Evolutionary conservation across 2,888 invertebrate species (phyloP).

Genomic region (Nesidiocoris tenuis): DNA sequence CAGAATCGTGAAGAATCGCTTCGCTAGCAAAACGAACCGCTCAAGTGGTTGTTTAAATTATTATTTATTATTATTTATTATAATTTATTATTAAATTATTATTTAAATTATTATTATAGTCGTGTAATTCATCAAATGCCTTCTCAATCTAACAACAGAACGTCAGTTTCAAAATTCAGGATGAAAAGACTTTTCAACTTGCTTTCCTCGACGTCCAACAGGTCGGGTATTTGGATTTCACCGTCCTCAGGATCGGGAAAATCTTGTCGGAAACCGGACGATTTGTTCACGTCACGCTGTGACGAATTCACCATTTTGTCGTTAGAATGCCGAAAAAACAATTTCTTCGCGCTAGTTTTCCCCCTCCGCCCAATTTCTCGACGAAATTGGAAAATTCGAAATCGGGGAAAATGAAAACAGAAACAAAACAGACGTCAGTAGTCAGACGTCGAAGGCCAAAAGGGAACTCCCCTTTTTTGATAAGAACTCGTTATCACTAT

Average conservation of each 20-base stretch:
- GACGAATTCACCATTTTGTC: constrained; percentile 30
- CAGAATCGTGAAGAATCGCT: too few relatives aligned
- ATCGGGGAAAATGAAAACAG: neutral
- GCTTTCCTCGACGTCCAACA: constrained; percentile 29
- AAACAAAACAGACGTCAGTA: neutral
- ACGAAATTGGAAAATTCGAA: neutral
- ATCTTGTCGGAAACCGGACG: constrained; percentile 12
- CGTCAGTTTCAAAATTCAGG: too few relatives aligned
- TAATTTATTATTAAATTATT: too few relatives aligned
- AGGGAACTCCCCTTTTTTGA: neutral
- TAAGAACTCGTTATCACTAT: neutral
- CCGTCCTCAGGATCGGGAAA: constrained; percentile 24
- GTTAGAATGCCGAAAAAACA: neutral
- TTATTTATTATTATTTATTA: too few relatives aligned
- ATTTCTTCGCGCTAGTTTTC: too few relatives aligned
- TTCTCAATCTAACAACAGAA: too few relatives aligned
- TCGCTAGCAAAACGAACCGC: too few relatives aligned
- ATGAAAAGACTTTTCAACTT: too few relatives aligned
- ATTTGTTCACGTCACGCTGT: neutral
- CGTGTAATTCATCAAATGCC: too few relatives aligned
- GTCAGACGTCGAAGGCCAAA: too few relatives aligned
- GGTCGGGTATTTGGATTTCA: constrained; percentile 22
- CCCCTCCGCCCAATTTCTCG: neutral
- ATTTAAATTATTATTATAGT: too few relatives aligned
- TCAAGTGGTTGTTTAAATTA: too few relatives aligned